Percentiles rank a stretch among this genome's conserved stretches.
phyloP scores from a whole-genome alignment of 2,113 vertebrate species.

The Aegotheles bennettii region DNA sequence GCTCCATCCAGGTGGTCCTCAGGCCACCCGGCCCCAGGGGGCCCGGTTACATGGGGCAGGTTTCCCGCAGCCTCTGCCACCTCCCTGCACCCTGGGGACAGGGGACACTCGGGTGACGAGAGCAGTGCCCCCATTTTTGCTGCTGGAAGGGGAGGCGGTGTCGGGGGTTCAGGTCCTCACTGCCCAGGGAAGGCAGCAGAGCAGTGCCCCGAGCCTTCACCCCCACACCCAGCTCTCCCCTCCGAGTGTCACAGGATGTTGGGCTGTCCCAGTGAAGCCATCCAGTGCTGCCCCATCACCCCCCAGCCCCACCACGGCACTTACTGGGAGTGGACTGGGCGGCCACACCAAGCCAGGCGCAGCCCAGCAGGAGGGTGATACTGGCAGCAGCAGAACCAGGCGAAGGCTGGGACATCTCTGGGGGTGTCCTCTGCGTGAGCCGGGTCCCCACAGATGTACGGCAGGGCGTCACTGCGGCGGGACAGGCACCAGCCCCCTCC shows the following conservation, averaged over 20 bases:
- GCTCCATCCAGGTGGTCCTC: background rate
- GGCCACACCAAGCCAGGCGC: background rate
- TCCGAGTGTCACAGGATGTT: fast-evolving
- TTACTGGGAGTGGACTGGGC: background rate
- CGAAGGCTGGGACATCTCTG: background rate
- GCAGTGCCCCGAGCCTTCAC: background rate
- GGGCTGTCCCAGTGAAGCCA: fast-evolving
- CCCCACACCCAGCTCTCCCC: fast-evolving
- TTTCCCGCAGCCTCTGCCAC: background rate
- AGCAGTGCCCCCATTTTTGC: background rate
- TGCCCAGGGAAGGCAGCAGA: background rate
- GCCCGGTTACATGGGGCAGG: no score
- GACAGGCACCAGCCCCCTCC: no score
- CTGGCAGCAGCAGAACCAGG: background rate
- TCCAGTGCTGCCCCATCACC: background rate
- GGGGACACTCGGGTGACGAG: fast-evolving
- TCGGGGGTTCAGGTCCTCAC: background rate
- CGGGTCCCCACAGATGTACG: fast-evolving
- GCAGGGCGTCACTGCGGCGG: fast-evolving
- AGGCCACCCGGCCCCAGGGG: fast-evolving
- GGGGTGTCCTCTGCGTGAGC: fast-evolving
- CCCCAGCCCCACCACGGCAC: background rate
- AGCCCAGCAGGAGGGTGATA: background rate
- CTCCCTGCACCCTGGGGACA: fast-evolving
- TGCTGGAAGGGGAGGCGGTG: background rate